phyloP scores from a whole-genome alignment of 2,113 vertebrate genomes.

The Amblyopsis rosae region DNA sequence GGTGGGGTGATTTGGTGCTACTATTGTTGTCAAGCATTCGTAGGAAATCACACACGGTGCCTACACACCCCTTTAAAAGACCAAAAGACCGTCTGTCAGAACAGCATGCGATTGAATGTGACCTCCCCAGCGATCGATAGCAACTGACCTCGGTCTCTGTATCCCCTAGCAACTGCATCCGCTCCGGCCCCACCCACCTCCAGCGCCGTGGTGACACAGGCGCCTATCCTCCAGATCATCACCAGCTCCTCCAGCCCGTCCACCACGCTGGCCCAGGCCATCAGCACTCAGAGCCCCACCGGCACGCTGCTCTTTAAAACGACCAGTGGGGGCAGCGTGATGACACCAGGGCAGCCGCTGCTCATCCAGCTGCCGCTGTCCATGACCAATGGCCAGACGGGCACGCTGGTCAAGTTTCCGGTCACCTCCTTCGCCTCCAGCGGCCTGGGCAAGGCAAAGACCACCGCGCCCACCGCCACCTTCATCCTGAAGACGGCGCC shows the following conservation, averaged over 20 bases:
- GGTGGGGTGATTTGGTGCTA: too few species aligned
- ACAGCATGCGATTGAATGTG: too few species aligned
- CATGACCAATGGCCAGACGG: conserved; percentile 68
- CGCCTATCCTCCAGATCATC: conserved; percentile 73
- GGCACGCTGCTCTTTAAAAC: conserved; percentile 74
- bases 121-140: neutral
- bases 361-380: conserved; percentile 78
- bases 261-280: conserved; percentile 50
- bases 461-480: conserved; percentile 69
- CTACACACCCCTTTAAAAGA: neutral
- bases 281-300: conserved; percentile 66
- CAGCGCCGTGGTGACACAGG: conserved; percentile 62
- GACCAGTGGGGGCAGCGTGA: conserved; percentile 45
- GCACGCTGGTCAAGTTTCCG: conserved; percentile 73
- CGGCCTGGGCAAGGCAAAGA: conserved; percentile 71
- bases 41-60: neutral
- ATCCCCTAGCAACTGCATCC: conserved; percentile 33
- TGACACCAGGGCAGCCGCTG: conserved; percentile 68
- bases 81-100: neutral
- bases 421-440: conserved; percentile 71
- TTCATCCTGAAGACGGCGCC: conserved; percentile 74
- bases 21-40: neutral
- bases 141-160: neutral
- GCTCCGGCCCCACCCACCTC: conserved; percentile 49
- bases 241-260: conserved; percentile 62